A percentile compares a stretch with the other conserved stretches of the same genome.
phyloP scores from a whole-genome alignment of 2,888 invertebrate genomes.

The Amaurobius ferox region DNA sequence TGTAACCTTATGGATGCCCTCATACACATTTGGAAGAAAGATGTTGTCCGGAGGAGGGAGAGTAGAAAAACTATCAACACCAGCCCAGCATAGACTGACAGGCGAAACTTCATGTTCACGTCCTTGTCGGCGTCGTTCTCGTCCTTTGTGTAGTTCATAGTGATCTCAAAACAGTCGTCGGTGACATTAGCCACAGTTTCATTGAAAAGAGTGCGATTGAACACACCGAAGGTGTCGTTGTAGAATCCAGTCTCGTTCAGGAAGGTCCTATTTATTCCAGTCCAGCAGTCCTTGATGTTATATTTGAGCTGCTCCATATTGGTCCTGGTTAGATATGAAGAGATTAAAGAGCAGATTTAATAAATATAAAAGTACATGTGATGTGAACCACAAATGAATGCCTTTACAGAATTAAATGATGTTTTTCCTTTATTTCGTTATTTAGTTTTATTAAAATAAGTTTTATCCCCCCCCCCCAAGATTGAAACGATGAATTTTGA shows the following conservation, averaged over 20 bases:
- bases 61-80: conserved; percentile 67
- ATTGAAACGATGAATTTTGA: no score
- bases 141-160: conserved; percentile 39
- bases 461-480: no score
- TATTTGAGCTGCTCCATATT: conserved; percentile 53
- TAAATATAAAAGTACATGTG: no score
- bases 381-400: no score
- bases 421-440: no score
- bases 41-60: conserved; percentile 70
- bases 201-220: conserved; percentile 22
- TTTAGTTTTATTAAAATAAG: no score
- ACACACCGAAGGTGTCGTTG: conserved; percentile 32
- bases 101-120: conserved; percentile 25
- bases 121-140: conserved; percentile 12
- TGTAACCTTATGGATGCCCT: conserved; percentile 73
- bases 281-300: conserved; percentile 58
- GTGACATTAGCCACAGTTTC: conserved; percentile 32
- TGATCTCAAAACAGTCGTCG: conserved; percentile 33
- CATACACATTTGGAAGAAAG: conserved; percentile 74
- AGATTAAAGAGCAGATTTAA: no score
- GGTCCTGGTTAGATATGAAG: no score
- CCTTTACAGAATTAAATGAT: no score
- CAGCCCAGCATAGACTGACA: conserved; percentile 60
- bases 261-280: conserved; percentile 6
- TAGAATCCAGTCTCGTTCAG: conserved; percentile 42